Evolutionary conservation across 2,888 invertebrate species (phyloP).

Genomic region (Argynnis bischoffii): DNA sequence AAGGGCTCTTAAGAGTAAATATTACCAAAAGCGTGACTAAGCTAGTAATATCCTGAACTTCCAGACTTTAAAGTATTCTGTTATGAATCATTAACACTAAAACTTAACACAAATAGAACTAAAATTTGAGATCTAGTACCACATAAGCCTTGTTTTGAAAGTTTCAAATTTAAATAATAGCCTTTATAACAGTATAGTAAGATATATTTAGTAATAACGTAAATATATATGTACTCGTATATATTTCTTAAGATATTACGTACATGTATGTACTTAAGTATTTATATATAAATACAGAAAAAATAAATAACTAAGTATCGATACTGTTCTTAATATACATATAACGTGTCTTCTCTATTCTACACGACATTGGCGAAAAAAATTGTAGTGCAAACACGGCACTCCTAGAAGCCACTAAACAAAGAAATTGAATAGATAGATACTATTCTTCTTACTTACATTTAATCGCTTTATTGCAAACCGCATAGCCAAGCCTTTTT

Average conservation of each 20-base stretch:
- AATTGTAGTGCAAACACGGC: no score
- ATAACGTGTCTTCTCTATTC: no score
- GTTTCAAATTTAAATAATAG: background rate
- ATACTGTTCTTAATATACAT: background rate
- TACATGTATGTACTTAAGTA: no score
- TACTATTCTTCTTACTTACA: no score
- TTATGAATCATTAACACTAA: conserved; percentile 14
- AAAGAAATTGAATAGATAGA: no score
- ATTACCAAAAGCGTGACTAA: background rate
- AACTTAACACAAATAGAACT: conserved; percentile 9
- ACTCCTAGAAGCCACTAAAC: no score
- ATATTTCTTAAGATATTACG: no score
- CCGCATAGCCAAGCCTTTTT: no score
- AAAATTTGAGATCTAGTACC: background rate
- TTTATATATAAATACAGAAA: background rate
- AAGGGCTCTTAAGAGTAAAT: conserved; percentile 11
- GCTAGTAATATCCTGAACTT: conserved; percentile 13
- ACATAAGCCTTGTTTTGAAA: background rate
- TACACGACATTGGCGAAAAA: no score
- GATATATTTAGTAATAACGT: background rate
- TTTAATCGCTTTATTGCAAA: no score
- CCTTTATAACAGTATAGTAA: conserved; percentile 1
- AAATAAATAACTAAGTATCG: background rate
- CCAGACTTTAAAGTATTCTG: conserved; percentile 7
- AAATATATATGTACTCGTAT: no score